Evolutionary conservation across 1,140 invertebrate species (phyloP).

Genomic region (Zeugodacus cucurbitae): DNA sequence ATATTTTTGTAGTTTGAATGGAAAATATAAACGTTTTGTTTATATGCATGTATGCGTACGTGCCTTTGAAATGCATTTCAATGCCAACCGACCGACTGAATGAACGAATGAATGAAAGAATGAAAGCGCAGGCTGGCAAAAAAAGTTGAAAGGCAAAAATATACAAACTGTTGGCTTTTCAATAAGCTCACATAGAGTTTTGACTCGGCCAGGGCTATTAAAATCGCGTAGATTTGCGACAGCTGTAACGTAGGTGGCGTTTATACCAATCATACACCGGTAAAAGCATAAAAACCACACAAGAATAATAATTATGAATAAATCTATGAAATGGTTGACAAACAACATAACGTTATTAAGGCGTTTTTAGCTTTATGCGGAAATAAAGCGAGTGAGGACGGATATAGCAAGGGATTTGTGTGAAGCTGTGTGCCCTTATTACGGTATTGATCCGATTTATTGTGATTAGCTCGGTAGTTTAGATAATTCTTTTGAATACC

Average conservation of each 20-base stretch:
- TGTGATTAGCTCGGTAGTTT: too few species aligned
- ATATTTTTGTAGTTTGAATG: not conserved
- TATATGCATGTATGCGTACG: not conserved
- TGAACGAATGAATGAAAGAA: not conserved
- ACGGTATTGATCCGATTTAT: too few species aligned
- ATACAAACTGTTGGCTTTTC: not conserved
- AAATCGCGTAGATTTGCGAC: not conserved
- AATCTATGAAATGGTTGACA: too few species aligned
- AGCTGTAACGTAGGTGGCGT: not conserved
- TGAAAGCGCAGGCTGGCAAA: not conserved
- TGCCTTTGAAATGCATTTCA: slow-evolving; percentile 25
- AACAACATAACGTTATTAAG: too few species aligned
- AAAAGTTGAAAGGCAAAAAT: not conserved
- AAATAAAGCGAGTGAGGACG: too few species aligned
- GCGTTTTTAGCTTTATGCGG: too few species aligned
- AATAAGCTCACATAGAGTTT: not conserved
- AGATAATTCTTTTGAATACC: too few species aligned
- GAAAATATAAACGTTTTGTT: not conserved
- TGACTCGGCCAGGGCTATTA: not conserved
- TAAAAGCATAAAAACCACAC: too few species aligned
- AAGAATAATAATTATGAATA: too few species aligned
- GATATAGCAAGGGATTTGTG: too few species aligned
- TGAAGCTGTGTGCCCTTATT: too few species aligned
- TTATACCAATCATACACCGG: too few species aligned
- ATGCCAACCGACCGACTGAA: not conserved